phyloP scores from a whole-genome alignment of 2,797 vertebrate species.

The Enteromius fasciolatus region DNA sequence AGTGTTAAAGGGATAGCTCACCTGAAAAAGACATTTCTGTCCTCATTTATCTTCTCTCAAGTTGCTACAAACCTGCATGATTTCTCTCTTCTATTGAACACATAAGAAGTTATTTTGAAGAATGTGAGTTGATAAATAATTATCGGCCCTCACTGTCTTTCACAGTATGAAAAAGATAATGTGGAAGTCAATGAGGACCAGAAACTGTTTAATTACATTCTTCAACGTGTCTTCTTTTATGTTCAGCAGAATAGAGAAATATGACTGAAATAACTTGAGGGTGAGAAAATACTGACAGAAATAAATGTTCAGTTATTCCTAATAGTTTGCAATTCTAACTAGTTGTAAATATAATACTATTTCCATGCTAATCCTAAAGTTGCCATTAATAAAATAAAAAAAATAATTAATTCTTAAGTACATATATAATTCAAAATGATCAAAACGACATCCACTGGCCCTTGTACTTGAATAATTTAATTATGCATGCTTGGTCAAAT shows the following conservation, averaged over 20 bases:
- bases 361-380: neutral
- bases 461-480: neutral
- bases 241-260: neutral
- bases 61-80: neutral
- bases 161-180: neutral
- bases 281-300: neutral
- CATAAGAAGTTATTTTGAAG: neutral
- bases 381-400: neutral
- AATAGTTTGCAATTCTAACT: neutral
- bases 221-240: neutral
- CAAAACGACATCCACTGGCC: neutral
- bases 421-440: neutral
- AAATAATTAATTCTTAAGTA: neutral
- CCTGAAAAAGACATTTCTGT: neutral
- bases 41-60: neutral
- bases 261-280: neutral
- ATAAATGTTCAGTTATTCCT: neutral
- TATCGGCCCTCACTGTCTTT: neutral
- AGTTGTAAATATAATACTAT: neutral
- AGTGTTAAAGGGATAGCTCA: neutral
- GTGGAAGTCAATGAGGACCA: neutral
- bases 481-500: neutral
- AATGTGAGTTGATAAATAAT: neutral
- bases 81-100: neutral
- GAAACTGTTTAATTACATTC: neutral